These are phyloP conservation scores for Listrodromus nycthemerus DNA, from an alignment of 2,888 invertebrate species.

Conservation along the genomic window DNA sequence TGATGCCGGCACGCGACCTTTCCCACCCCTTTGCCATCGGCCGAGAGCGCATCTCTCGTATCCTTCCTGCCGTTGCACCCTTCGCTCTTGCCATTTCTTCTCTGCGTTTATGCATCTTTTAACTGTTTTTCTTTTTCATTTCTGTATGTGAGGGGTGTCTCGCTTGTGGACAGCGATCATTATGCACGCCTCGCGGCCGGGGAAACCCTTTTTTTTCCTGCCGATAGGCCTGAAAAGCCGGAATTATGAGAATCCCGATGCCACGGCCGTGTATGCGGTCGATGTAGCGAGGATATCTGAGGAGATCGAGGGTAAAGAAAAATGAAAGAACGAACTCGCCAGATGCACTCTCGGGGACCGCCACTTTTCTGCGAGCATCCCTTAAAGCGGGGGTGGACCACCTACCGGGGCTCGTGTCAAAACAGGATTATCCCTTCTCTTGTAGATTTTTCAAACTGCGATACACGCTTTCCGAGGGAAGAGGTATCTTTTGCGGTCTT, in stretches of 20 bases:
- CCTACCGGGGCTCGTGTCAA: conserved; percentile 78
- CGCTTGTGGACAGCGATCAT: conserved; percentile 60
- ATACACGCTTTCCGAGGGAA: not conserved
- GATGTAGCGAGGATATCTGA: not conserved
- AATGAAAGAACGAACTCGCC: conserved; percentile 65
- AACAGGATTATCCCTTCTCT: conserved; percentile 75
- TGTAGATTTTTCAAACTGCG: conserved; percentile 62
- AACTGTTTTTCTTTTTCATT: conserved; percentile 49
- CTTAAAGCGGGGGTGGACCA: conserved; percentile 69
- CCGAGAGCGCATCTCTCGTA: conserved; percentile 53
- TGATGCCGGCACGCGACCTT: conserved; percentile 81
- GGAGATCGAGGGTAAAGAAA: conserved; percentile 32
- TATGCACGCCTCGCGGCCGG: conserved; percentile 37
- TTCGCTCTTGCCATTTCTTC: conserved; percentile 30
- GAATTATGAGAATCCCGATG: conserved; percentile 75
- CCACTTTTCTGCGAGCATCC: conserved; percentile 69
- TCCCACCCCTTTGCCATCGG: conserved; percentile 58
- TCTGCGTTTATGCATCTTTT: conserved; percentile 17
- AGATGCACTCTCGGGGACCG: conserved; percentile 71
- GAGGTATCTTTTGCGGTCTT: not conserved
- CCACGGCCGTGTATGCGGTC: conserved; percentile 34
- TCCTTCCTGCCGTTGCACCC: conserved; percentile 22
- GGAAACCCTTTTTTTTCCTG: conserved; percentile 62
- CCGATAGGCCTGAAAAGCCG: conserved; percentile 38
- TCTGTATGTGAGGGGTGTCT: conserved; percentile 47